phyloP scores from a whole-genome alignment of 1,140 invertebrate species.

The Muscidifurax raptorellus region DNA sequence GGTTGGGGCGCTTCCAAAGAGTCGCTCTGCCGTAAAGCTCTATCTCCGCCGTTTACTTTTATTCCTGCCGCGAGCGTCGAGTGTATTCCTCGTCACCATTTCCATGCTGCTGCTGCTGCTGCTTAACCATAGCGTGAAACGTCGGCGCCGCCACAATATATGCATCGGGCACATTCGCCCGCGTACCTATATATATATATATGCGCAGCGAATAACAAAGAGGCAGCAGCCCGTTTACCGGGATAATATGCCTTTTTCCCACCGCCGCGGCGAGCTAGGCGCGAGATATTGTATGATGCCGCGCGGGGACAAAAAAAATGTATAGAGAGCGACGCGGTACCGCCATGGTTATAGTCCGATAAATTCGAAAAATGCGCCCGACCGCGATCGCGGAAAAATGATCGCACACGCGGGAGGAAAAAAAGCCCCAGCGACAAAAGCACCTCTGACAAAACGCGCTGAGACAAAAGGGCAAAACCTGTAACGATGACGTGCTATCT shows the following conservation, averaged over 20 bases:
- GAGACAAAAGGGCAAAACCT: constrained; percentile 49
- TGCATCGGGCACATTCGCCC: neutral
- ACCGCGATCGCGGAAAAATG: constrained; percentile 43
- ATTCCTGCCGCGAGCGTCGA: neutral
- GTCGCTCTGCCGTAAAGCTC: constrained; percentile 14
- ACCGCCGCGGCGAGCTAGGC: neutral
- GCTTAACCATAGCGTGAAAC: neutral
- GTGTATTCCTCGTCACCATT: neutral
- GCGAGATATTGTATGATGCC: neutral
- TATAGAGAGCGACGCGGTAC: neutral
- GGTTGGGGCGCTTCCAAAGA: constrained; percentile 27
- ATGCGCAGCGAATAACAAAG: neutral
- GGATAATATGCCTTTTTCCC: neutral
- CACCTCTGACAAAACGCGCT: constrained; percentile 51
- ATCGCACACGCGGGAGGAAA: constrained; percentile 25
- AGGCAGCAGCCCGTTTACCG: constrained; percentile 11
- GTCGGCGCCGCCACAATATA: neutral
- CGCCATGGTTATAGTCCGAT: constrained; percentile 56
- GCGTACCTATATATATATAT: too few species aligned
- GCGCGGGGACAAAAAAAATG: neutral
- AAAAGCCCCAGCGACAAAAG: constrained; percentile 4
- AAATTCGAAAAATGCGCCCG: constrained; percentile 56
- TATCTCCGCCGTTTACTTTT: neutral
- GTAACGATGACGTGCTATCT: constrained; percentile 18
- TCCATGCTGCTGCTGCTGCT: neutral